These are phyloP conservation scores for Nezara viridula DNA, from an alignment of 2,888 invertebrate genomes.

Conservation along the genomic window DNA sequence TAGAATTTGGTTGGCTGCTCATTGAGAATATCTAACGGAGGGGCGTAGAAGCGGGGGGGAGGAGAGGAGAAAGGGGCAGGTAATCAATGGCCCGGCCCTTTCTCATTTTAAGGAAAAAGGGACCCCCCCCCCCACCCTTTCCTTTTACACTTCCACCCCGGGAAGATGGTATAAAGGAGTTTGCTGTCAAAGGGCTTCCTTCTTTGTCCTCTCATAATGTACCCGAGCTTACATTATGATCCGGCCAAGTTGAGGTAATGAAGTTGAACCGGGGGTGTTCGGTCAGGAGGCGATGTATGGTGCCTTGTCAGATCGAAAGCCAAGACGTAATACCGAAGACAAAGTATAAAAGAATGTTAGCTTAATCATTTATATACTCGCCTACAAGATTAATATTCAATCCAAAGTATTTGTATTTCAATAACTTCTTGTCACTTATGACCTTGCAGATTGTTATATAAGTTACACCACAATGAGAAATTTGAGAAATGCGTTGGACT, in stretches of 20 bases:
- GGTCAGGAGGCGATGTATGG: not conserved
- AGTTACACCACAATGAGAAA: too few species aligned
- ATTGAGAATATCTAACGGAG: conserved; percentile 53
- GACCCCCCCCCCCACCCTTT: conserved; percentile 54
- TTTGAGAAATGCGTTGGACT: too few species aligned
- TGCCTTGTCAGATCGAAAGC: not conserved
- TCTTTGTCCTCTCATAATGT: conserved; percentile 64
- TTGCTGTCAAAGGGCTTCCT: conserved; percentile 55
- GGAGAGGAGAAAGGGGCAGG: conserved; percentile 42
- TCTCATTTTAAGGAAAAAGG: conserved; percentile 61
- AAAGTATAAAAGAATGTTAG: not conserved
- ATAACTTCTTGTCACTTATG: too few species aligned
- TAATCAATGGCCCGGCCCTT: conserved; percentile 62
- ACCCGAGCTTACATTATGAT: conserved; percentile 54
- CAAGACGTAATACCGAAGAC: not conserved
- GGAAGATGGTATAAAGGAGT: conserved; percentile 56
- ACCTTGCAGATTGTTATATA: too few species aligned
- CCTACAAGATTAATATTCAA: too few species aligned
- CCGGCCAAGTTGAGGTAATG: not conserved
- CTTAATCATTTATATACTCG: not conserved
- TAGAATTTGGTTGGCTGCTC: conserved; percentile 17
- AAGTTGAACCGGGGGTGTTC: conserved; percentile 14
- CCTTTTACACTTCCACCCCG: conserved; percentile 57
- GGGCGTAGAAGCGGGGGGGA: conserved; percentile 4
- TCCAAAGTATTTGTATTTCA: too few species aligned